Evolutionary conservation across 2,888 invertebrate species (phyloP), one percentile per base, ranked within the genome.

Genomic region (Notodonta dromedarius): DNA sequence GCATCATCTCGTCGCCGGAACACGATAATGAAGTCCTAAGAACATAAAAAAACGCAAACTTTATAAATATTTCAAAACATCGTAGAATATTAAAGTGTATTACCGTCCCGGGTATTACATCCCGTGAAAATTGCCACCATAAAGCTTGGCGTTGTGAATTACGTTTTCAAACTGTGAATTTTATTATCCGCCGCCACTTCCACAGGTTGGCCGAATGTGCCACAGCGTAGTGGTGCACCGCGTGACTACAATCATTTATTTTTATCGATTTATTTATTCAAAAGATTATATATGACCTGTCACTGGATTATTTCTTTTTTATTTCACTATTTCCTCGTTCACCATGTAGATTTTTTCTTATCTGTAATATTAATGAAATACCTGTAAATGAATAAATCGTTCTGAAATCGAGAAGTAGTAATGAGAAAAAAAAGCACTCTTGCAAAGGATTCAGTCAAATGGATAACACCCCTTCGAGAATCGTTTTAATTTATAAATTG

Each of bases 31-130:
- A 84, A 85, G 75, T 74, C 75, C 63, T 79, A 68, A 66, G 70
- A 76, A 74, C 74, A 80, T 85, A 85, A 84, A 81, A 84, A 82
- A 77, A 72, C 68, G 73, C 73, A 82, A 68, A 85, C 83, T 88
- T 88, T 86, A 90, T 91, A 90, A 91, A 91, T 90, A 89, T 89
- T 91, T 90, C 84, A 90, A 91, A 90, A 84, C 82, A 82, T 84
- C 84, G 79, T 86, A 80, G 86, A 91, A 91, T 93, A 91, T 91
- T 88, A 91, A 91, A 88, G 77, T 80, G 82, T 84, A 85, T 88
- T 87, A 86, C 85, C 81, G 82, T 80, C 80, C 78, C 78, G 77
- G 84, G 87, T 89, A 88, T 90, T 88, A 88, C 89, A 80, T 80
- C 79, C 83, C 79, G 78, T 80, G 88, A 87, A 89, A 86, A 91